phyloP scores from a whole-genome alignment of 2,888 invertebrate genomes.

The Pachydiplax longipennis region DNA sequence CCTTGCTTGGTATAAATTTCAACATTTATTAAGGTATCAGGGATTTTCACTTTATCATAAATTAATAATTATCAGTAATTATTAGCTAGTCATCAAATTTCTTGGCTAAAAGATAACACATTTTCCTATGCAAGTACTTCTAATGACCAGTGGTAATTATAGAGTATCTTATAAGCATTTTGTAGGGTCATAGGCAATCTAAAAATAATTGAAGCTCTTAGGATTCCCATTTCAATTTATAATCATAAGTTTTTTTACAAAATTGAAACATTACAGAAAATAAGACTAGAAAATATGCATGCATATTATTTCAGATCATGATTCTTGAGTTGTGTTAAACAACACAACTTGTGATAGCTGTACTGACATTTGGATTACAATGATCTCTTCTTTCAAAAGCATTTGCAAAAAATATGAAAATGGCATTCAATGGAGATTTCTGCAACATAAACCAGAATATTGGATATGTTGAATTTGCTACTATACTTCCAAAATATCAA shows the following conservation, averaged over 20 bases:
- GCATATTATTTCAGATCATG: not conserved
- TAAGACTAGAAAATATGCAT: conserved; percentile 26
- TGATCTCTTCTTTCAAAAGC: not conserved
- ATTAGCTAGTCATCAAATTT: too few species aligned
- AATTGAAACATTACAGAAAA: conserved; percentile 22
- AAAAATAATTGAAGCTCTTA: not conserved
- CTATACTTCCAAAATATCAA: not conserved
- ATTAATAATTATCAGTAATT: too few species aligned
- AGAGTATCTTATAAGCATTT: not conserved
- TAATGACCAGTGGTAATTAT: not conserved
- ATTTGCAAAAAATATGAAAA: not conserved
- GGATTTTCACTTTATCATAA: too few species aligned
- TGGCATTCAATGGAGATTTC: too few species aligned
- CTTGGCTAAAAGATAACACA: not conserved
- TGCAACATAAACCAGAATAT: too few species aligned
- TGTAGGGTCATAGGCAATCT: not conserved
- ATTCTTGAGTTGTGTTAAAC: not conserved
- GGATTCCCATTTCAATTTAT: not conserved
- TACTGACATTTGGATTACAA: not conserved
- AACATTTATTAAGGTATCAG: too few species aligned
- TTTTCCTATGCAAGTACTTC: not conserved
- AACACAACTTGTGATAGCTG: not conserved
- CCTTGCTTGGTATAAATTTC: too few species aligned
- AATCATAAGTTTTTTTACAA: conserved; percentile 13
- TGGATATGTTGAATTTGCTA: not conserved